These are phyloP conservation scores for Subacronicta megacephala DNA, from an alignment of 2,888 invertebrate genomes.

Conservation along the genomic window DNA sequence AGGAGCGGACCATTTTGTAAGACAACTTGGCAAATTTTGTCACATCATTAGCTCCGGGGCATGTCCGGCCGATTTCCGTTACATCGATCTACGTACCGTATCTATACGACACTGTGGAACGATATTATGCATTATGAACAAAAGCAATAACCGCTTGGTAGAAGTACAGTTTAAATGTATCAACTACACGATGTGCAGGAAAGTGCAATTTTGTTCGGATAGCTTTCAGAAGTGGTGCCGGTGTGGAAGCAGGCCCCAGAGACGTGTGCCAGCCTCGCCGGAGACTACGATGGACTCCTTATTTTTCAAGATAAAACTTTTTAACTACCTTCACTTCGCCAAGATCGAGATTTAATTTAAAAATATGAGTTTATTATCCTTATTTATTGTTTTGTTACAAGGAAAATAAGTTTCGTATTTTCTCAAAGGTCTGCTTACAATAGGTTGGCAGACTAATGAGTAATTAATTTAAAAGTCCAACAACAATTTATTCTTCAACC, in stretches of 20 bases:
- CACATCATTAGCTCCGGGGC: constrained; percentile 40
- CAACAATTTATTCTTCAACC: too few species aligned
- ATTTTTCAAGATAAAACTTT: constrained; percentile 56
- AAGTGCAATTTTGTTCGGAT: constrained; percentile 57
- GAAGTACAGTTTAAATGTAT: constrained; percentile 49
- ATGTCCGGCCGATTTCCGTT: constrained; percentile 18
- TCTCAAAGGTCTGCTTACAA: constrained; percentile 20
- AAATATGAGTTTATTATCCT: constrained; percentile 48
- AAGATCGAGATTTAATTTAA: constrained; percentile 43
- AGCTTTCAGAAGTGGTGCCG: constrained; percentile 44
- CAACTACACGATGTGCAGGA: constrained; percentile 36
- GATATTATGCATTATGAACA: constrained; percentile 32
- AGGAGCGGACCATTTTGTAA: constrained; percentile 30
- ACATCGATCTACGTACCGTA: constrained; percentile 27
- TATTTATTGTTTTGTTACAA: constrained; percentile 38
- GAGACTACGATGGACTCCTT: constrained; percentile 45
- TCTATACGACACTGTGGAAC: constrained; percentile 1
- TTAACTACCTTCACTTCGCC: constrained; percentile 47
- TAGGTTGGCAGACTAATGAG: constrained; percentile 16
- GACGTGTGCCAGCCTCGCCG: constrained; percentile 33
- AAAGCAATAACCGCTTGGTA: constrained; percentile 38
- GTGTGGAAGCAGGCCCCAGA: constrained; percentile 46
- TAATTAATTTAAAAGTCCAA: constrained; percentile 21
- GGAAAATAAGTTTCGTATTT: constrained; percentile 25
- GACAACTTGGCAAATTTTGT: constrained; percentile 39